Evolutionary conservation across 1,140 invertebrate species (phyloP).

Genomic region (Drosophila kanapiae): DNA sequence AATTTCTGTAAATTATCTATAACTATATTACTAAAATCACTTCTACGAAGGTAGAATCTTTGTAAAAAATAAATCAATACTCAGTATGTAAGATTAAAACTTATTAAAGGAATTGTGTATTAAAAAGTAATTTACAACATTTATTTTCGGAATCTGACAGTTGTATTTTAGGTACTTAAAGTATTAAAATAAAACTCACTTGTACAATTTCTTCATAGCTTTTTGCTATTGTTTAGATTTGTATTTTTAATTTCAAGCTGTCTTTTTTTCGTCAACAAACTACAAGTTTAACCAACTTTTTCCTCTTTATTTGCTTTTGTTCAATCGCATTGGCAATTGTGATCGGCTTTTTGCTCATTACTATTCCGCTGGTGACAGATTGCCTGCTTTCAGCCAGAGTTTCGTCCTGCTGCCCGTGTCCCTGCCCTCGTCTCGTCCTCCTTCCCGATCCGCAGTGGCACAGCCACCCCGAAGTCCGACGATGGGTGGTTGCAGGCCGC

Average conservation of each 20-base stretch:
- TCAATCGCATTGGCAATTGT: slow-evolving; percentile 12
- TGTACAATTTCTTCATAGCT: neutral
- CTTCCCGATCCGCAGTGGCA: slow-evolving; percentile 7
- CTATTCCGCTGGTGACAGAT: slow-evolving; percentile 66
- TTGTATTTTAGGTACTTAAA: too few relatives aligned
- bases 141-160: too few relatives aligned
- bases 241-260: neutral
- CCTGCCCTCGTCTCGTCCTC: neutral
- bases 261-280: neutral
- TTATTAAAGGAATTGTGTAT: too few relatives aligned
- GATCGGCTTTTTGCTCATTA: slow-evolving; percentile 36
- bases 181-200: too few relatives aligned
- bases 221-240: neutral
- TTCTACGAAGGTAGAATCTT: too few relatives aligned
- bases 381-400: slow-evolving; percentile 18
- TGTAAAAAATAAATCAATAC: too few relatives aligned
- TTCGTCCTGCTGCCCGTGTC: neutral
- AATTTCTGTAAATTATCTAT: too few relatives aligned
- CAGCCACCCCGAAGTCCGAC: slow-evolving; percentile 6
- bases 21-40: too few relatives aligned
- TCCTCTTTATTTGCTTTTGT: neutral
- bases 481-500: slow-evolving; percentile 33
- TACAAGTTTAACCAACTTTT: neutral
- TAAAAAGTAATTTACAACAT: too few relatives aligned
- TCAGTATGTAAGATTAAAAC: too few relatives aligned